These are phyloP conservation scores for Rhyzopertha dominica DNA, from an alignment of 1,140 invertebrate species.

Conservation along the genomic window DNA sequence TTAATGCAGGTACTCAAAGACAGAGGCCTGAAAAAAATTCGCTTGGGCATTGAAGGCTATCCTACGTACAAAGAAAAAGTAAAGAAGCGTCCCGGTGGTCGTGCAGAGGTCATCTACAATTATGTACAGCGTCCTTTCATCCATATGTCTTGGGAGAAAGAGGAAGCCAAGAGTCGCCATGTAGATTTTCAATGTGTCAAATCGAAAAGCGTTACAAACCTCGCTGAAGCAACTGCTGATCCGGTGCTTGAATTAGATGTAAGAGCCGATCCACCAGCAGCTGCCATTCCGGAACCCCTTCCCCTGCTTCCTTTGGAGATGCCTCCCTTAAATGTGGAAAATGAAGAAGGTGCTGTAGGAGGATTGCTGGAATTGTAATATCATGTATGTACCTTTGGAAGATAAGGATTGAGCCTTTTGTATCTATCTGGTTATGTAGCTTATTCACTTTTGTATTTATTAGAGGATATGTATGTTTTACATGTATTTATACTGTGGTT, in stretches of 20 bases:
- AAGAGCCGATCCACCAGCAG: constrained; percentile 48
- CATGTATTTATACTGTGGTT: too few relatives aligned
- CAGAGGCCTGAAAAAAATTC: constrained; percentile 95
- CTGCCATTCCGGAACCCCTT: constrained; percentile 25
- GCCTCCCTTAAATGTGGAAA: constrained; percentile 28
- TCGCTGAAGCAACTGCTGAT: constrained; percentile 88
- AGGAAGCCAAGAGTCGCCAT: constrained; percentile 97
- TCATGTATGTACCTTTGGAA: too few relatives aligned
- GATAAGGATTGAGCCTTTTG: too few relatives aligned
- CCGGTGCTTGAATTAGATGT: constrained; percentile 64
- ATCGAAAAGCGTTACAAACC: constrained; percentile 89
- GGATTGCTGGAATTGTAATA: constrained; percentile 34
- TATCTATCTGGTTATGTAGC: too few relatives aligned
- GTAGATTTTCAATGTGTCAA: constrained; percentile 98
- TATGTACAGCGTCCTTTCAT: constrained; percentile 99
- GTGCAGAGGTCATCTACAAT: constrained; percentile 97
- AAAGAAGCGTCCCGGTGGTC: constrained; percentile 82
- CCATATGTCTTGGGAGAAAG: constrained; percentile 99
- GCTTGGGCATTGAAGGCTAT: constrained; percentile 98
- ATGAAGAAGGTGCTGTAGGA: constrained; percentile 47
- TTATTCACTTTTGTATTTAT: too few relatives aligned
- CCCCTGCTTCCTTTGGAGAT: constrained; percentile 23
- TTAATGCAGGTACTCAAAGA: constrained; percentile 99
- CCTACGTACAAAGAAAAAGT: constrained; percentile 99
- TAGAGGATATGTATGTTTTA: too few relatives aligned